Base-by-base conservation (phyloP, 2,888 invertebrate species). In the Caenorhabditis becei region DNA sequence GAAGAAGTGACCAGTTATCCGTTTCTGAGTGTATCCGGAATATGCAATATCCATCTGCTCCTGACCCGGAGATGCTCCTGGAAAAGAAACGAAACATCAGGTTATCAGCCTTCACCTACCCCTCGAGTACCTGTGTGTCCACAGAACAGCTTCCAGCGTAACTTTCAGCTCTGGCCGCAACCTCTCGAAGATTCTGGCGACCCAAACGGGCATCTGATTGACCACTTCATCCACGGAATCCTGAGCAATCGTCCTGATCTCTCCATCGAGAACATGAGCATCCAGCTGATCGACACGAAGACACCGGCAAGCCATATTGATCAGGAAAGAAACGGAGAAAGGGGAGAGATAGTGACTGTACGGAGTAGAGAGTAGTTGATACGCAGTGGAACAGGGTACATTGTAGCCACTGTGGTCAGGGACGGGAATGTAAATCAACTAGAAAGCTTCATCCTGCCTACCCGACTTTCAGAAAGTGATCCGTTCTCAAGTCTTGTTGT, bases 41-140 rank as follows among this genome's bases (percentile, higher is more conserved):
- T 84, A 86, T 7, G 82, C 86, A 51, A 92, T 86, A 56, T 90
- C 91, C 79, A 92, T 82, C 63, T 91, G 87, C 54, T 90, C 84
- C 75, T 92, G 92, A 14, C 92, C 92, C 37, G 91, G 80, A 10
- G 91, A 91, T 1, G 91, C 85, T 16, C 82, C 83, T 77, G 47
- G 18, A 37, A 28, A 16, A 35, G 37, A 10, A 32, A 32, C 3
- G 14, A 53, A 53, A 16, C 24, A 14, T 1, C 18, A 5, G 20
- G 26, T 58, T 26, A 23, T 32, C 28, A 37, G 8, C 16, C 7
- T 35, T 35, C 35, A n/a, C n/a, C n/a, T n/a, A 81, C 77, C 81
- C 56, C 47, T 62, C 2, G 63, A 66, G 41, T 58, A 69, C 7
- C 83, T 37, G 24, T 83, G 78, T 0, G 83, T 80, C 86, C 86